Evolutionary conservation across 2,888 invertebrate genomes (phyloP).

Genomic region (Dimorphilus gyrociliatus): DNA sequence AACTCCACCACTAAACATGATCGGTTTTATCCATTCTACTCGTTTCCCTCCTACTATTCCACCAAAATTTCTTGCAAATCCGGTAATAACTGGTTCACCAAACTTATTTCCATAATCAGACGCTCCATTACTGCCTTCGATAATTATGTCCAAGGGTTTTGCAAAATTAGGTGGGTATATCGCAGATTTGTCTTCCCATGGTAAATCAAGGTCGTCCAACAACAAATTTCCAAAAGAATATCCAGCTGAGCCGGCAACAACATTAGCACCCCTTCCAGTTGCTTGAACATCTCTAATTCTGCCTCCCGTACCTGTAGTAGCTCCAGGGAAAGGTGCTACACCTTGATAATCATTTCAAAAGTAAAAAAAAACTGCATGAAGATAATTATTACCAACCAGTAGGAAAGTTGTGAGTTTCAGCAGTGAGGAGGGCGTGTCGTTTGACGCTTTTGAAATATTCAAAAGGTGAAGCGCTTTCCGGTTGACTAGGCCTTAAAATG

Average conservation of each 20-base stretch:
- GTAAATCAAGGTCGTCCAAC: no score
- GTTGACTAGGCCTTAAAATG: slow-evolving; percentile 50
- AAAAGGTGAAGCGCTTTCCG: slow-evolving; percentile 50
- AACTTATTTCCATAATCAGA: slow-evolving; percentile 99
- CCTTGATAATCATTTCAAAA: slow-evolving; percentile 36
- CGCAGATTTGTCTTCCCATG: slow-evolving; percentile 63
- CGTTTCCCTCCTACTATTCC: slow-evolving; percentile 47
- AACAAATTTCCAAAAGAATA: slow-evolving; percentile 86
- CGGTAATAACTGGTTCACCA: slow-evolving; percentile 80
- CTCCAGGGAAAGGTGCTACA: slow-evolving; percentile 91
- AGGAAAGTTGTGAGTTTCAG: slow-evolving; percentile 93
- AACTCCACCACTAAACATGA: slow-evolving; percentile 94
- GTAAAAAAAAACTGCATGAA: slow-evolving; percentile 41
- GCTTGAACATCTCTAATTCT: slow-evolving; percentile 84
- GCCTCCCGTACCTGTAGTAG: slow-evolving; percentile 93
- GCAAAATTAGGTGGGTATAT: slow-evolving; percentile 76
- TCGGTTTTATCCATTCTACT: slow-evolving; percentile 89
- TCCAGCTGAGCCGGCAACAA: slow-evolving; percentile 86
- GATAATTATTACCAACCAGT: slow-evolving; percentile 48
- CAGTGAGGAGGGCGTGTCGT: slow-evolving; percentile 85
- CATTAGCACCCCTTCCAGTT: slow-evolving; percentile 80
- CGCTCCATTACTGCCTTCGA: slow-evolving; percentile 92
- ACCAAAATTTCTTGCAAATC: slow-evolving; percentile 82
- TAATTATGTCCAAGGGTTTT: slow-evolving; percentile 65
- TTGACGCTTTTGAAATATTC: slow-evolving; percentile 41